Conservation (phyloP, 2,113 vertebrate species). For the Panurus biarmicus region DNA sequence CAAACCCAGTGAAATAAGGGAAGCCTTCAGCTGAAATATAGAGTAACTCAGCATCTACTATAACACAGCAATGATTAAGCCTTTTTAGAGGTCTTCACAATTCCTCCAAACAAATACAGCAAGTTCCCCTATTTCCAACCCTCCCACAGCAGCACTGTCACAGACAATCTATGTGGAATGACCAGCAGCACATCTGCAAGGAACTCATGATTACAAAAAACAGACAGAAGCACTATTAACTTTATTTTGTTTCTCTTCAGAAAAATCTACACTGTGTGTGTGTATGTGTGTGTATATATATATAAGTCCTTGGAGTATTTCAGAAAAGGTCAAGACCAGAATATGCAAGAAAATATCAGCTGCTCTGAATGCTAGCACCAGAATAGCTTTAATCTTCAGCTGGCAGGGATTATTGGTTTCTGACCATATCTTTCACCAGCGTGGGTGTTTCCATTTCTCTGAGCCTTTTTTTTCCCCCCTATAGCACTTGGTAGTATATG, state of each 20-base stretch:
- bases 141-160: background rate
- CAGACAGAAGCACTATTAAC: background rate
- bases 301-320: background rate
- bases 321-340: background rate
- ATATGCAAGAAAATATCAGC: background rate
- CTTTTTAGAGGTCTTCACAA: background rate
- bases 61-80: background rate
- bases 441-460: background rate
- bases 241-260: background rate
- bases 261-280: background rate
- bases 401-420: background rate
- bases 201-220: background rate
- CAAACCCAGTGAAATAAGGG: background rate
- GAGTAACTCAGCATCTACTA: background rate
- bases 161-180: rapidly evolving
- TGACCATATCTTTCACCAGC: background rate
- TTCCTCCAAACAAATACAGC: background rate
- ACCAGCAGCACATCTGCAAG: background rate
- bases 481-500: background rate
- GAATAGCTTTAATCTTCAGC: background rate
- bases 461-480: background rate
- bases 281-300: background rate
- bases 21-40: background rate
- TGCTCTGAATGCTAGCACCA: background rate
- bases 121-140: background rate